These are phyloP conservation scores for Monopterus albus DNA, from an alignment of 2,113 vertebrate genomes.

Conservation along the genomic window DNA sequence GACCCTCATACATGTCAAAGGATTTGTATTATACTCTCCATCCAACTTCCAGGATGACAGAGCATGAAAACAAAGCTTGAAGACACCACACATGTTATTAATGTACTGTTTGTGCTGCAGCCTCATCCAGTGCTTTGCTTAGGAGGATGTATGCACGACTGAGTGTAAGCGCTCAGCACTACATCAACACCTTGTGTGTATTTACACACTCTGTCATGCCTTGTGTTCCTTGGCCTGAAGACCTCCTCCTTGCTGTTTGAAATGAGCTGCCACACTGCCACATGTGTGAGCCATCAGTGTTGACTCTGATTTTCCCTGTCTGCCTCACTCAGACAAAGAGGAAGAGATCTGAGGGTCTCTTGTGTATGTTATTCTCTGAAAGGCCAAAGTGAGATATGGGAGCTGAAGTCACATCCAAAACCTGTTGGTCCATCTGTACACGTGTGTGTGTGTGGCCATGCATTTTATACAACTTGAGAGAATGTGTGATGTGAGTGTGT, in stretches of 20 bases:
- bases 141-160: conserved; percentile 35
- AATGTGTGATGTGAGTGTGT: not conserved
- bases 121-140: conserved; percentile 25
- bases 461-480: conserved; percentile 12
- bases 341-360: conserved; percentile 51
- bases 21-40: conserved; percentile 5
- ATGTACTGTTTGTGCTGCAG: conserved; percentile 23
- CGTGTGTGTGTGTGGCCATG: conserved; percentile 24
- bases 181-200: conserved; percentile 61
- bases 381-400: conserved; percentile 50
- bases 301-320: conserved; percentile 41
- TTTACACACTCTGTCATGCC: conserved; percentile 68
- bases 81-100: conserved; percentile 29
- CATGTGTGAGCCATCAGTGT: conserved; percentile 72
- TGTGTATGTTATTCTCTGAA: conserved; percentile 50
- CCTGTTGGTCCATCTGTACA: conserved; percentile 3
- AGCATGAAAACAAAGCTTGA: conserved; percentile 25
- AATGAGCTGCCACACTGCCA: conserved; percentile 58
- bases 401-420: conserved; percentile 39
- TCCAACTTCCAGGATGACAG: conserved; percentile 7
- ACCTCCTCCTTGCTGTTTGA: conserved; percentile 66
- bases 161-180: conserved; percentile 30
- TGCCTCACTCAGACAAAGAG: conserved; percentile 39
- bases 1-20: conserved; percentile 8
- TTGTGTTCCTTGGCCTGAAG: conserved; percentile 49